Evolutionary conservation across 2,797 vertebrate species (phyloP), one percentile per base, ranked within the genome.

Genomic region (Sebastes wilsoni): DNA sequence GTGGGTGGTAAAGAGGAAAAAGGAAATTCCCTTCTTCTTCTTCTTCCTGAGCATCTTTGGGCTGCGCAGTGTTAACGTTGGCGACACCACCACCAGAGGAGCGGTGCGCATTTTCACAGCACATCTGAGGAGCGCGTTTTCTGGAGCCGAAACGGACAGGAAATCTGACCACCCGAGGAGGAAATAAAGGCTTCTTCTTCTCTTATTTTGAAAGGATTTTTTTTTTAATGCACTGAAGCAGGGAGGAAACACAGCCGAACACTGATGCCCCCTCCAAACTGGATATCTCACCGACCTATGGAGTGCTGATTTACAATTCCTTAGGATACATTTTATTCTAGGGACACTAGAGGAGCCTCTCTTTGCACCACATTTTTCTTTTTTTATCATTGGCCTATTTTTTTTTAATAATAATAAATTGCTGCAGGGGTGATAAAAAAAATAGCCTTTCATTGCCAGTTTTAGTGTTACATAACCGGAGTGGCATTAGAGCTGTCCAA

Each of bases 401-500:
- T 32, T 32, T 42, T n/a, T 34, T 62, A 13, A 32, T 38, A 38
- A 64, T 65, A 58, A 76, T 62, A 77, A 16, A 80, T 59, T 79
- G 30, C 85, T 81, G 72, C 12, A 38, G 58, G 78, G 76, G 25
- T 69, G 75, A 38, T 38, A 38, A 38, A 87, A 72, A 68, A 38
- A 84, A 84, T 54, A 32, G 75, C 84, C 79, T 42, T 82, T 56
- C 72, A 79, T 77, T 75, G 82, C 89, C 85, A 59, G 82, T 30
- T 66, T 42, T 83, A 72, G 83, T 77, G 89, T 96, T 95, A 95
- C 94, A 90, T 95, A 95, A 96, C 83, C 86, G 86, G 85, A 74
- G 90, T 82, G 91, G 88, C 91, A 89, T 89, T 93, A 92, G 92
- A 92, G 92, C 94, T 95, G 86, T 94, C 94, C 94, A 84, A 77